Evolutionary conservation across 2,888 invertebrate genomes (phyloP).

Genomic region (Liodrosophila aerea): DNA sequence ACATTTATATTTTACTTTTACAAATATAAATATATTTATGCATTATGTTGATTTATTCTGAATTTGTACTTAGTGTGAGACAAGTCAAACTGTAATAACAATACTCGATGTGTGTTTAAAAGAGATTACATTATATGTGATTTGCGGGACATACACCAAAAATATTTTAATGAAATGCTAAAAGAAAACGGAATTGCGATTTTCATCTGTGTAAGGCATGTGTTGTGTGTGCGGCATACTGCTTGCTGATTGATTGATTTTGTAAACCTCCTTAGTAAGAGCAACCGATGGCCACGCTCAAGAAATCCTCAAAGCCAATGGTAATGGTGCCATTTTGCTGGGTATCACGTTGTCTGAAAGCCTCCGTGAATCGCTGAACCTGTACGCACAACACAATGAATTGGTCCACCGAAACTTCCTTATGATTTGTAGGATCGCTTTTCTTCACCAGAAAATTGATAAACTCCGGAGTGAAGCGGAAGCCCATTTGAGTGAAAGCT

Average conservation of each 20-base stretch:
- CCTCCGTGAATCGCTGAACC: conserved; percentile 93
- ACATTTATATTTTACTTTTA: conserved; percentile 41
- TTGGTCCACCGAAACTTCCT: conserved; percentile 90
- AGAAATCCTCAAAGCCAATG: conserved; percentile 95
- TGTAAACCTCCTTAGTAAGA: conserved; percentile 78
- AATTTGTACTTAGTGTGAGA: conserved; percentile 60
- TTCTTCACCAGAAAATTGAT: conserved; percentile 88
- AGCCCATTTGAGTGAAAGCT: conserved; percentile 95
- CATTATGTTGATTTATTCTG: conserved; percentile 50
- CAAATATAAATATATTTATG: conserved; percentile 49
- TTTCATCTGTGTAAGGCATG: conserved; percentile 32
- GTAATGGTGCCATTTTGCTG: conserved; percentile 92
- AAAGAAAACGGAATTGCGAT: conserved; percentile 51
- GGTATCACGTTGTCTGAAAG: conserved; percentile 90
- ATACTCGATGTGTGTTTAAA: conserved; percentile 48
- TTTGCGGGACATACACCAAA: conserved; percentile 38
- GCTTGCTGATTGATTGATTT: neutral
- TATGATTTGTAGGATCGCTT: conserved; percentile 86
- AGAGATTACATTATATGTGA: conserved; percentile 48
- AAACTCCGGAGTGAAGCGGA: conserved; percentile 91
- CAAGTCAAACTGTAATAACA: conserved; percentile 36
- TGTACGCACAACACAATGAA: conserved; percentile 95
- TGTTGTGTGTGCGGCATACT: conserved; percentile 20
- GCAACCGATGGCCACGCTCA: conserved; percentile 91
- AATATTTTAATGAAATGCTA: conserved; percentile 42